Evolutionary conservation across 2,888 invertebrate genomes (phyloP).

Genomic region (Trisateles emortualis): DNA sequence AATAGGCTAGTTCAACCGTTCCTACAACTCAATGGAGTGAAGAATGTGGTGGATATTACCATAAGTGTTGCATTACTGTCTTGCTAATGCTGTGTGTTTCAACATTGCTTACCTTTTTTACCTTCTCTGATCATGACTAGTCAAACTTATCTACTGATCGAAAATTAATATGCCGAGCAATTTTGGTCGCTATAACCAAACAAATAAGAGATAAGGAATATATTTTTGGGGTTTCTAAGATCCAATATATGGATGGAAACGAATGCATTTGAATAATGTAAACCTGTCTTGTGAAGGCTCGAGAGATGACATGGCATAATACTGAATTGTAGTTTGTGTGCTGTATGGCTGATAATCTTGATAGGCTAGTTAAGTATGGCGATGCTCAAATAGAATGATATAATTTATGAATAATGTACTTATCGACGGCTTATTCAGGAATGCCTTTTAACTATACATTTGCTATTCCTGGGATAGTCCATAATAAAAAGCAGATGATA

Average conservation of each 20-base stretch:
- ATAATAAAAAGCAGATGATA: no score
- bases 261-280: conserved; percentile 83
- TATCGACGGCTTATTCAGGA: no score
- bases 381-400: conserved; percentile 11
- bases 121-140: conserved; percentile 62
- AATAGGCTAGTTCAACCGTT: background rate
- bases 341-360: conserved; percentile 61
- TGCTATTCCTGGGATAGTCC: no score
- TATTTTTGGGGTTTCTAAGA: conserved; percentile 38
- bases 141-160: conserved; percentile 33
- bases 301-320: conserved; percentile 83
- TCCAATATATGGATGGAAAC: conserved; percentile 56
- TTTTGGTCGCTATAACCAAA: conserved; percentile 37
- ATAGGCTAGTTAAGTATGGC: conserved; percentile 45
- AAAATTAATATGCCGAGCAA: conserved; percentile 26
- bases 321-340: conserved; percentile 61
- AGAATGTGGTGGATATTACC: conserved; percentile 60
- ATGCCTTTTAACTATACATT: no score
- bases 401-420: background rate
- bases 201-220: conserved; percentile 25
- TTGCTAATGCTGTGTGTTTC: conserved; percentile 69
- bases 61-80: conserved; percentile 65
- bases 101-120: conserved; percentile 70
- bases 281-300: conserved; percentile 75
- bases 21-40: conserved; percentile 31